phyloP scores from a whole-genome alignment of 2,888 invertebrate genomes.

The Drosophila falleni region DNA sequence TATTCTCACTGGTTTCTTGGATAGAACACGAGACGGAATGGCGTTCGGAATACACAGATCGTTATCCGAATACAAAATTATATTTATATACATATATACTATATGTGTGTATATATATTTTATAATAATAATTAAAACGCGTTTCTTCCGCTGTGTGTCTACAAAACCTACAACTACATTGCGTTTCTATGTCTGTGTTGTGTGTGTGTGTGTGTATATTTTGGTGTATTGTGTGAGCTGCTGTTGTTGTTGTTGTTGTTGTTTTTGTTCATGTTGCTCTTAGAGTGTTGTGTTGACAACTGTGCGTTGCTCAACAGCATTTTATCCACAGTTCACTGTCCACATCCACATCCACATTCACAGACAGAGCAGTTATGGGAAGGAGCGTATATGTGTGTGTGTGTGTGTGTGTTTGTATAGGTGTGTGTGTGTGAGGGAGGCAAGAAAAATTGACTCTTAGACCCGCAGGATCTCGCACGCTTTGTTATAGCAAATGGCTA shows the following conservation, averaged over 20 bases:
- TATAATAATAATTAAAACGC: constrained; percentile 30
- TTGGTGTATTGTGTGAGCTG: constrained; percentile 12
- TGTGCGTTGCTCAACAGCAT: constrained; percentile 26
- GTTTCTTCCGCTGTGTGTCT: constrained; percentile 37
- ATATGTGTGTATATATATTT: constrained; percentile 10
- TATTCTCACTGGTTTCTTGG: neutral
- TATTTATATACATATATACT: neutral
- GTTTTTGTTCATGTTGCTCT: constrained; percentile 19
- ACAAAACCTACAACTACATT: constrained; percentile 59
- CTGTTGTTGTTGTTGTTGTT: constrained; percentile 19
- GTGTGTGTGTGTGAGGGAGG: constrained; percentile 17
- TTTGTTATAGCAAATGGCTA: constrained; percentile 99
- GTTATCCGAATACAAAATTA: constrained; percentile 1
- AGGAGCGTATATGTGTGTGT: constrained; percentile 1
- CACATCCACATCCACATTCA: neutral
- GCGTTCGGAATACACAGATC: constrained; percentile 2
- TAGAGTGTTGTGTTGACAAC: constrained; percentile 19
- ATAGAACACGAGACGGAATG: neutral
- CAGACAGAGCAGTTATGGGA: constrained; percentile 20
- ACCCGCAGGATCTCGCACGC: constrained; percentile 98
- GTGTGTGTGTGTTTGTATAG: too few species aligned
- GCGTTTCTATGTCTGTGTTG: constrained; percentile 32
- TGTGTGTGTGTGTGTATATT: neutral
- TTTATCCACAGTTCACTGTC: constrained; percentile 9
- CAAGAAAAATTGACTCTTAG: constrained; percentile 86